phyloP scores from a whole-genome alignment of 1,140 invertebrate species.

The Mactra quadrangularis region DNA sequence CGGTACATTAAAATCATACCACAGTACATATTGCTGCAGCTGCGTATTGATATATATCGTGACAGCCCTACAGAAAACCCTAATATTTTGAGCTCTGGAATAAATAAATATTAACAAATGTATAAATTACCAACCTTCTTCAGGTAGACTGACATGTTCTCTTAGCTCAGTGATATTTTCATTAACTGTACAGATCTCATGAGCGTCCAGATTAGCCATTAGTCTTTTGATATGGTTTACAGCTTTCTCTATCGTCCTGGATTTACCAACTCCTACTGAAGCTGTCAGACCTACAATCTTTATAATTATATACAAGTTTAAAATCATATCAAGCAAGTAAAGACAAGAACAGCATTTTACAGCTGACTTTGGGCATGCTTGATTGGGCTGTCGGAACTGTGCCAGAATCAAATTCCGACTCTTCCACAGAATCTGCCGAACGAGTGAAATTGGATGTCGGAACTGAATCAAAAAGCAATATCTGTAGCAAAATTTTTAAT shows the following conservation, averaged over 20 bases:
- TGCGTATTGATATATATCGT: too few relatives aligned
- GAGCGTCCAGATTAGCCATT: conserved; percentile 79
- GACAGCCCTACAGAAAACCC: too few relatives aligned
- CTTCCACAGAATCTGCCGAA: too few relatives aligned
- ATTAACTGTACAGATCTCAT: conserved; percentile 69
- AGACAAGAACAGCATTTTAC: neutral
- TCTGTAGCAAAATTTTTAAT: neutral
- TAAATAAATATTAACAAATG: too few relatives aligned
- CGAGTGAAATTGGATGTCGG: too few relatives aligned
- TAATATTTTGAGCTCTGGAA: too few relatives aligned
- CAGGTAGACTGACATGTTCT: conserved; percentile 50
- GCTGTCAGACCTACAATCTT: conserved; percentile 83
- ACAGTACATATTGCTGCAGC: too few relatives aligned
- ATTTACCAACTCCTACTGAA: conserved; percentile 81
- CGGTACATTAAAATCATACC: too few relatives aligned
- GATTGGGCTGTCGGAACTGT: too few relatives aligned
- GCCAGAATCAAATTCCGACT: too few relatives aligned
- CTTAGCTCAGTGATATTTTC: conserved; percentile 38
- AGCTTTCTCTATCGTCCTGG: conserved; percentile 67
- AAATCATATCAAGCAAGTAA: neutral
- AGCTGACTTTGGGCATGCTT: too few relatives aligned
- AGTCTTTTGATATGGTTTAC: conserved; percentile 72
- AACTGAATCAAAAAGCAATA: too few relatives aligned
- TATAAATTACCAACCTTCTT: conserved; percentile 23
- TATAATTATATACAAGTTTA: neutral